Conservation (phyloP, 1,140 invertebrate species). For the Brachionus manjavacas region DNA sequence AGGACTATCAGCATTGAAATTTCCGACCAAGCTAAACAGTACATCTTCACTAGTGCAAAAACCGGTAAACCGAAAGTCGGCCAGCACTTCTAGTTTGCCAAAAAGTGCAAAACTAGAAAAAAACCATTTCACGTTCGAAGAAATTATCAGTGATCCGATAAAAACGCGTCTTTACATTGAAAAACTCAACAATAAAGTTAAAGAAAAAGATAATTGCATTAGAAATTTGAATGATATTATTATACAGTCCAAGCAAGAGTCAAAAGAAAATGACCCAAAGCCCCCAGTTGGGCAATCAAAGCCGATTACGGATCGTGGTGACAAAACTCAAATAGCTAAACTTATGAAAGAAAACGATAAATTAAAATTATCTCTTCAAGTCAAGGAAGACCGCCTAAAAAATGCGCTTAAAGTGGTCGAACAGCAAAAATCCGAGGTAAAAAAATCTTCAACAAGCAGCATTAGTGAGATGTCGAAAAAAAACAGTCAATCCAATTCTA, state of each 20-base stretch:
- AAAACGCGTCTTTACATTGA: constrained; percentile 35
- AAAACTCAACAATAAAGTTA: constrained; percentile 16
- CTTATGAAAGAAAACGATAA: constrained; percentile 29
- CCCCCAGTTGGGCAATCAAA: not conserved
- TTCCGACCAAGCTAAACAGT: not conserved
- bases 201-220: constrained; percentile 23
- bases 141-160: constrained; percentile 16
- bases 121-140: constrained; percentile 19
- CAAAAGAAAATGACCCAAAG: not conserved
- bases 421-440: not conserved
- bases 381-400: constrained; percentile 23
- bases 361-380: not conserved
- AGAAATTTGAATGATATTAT: constrained; percentile 37
- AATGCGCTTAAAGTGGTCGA: not conserved
- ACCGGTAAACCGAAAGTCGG: constrained; percentile 49
- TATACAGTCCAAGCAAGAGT: not conserved
- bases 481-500: not conserved
- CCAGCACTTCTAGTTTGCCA: constrained; percentile 47
- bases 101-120: constrained; percentile 54
- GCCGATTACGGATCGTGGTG: not conserved
- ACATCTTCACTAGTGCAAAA: not conserved
- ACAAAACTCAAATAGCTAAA: not conserved
- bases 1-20: constrained; percentile 46
- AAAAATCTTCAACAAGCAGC: not conserved
- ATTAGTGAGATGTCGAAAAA: not conserved